phyloP scores from a whole-genome alignment of 2,888 invertebrate genomes.

The Leptinotarsa juncta region DNA sequence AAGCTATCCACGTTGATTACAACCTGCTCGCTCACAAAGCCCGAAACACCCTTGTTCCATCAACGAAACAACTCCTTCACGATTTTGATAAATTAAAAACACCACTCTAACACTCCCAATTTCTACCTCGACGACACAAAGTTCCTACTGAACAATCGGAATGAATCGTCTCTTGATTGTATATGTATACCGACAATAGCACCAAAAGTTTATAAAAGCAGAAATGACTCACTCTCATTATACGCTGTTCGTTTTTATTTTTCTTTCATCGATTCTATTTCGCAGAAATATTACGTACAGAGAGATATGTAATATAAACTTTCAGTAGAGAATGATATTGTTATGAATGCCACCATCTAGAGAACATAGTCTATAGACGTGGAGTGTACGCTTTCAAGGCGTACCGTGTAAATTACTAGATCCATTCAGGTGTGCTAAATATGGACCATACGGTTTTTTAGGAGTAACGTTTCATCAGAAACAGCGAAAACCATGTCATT shows the following conservation, averaged over 20 bases:
- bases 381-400: no score
- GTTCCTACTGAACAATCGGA: background rate
- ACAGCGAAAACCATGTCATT: no score
- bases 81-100: conserved; percentile 8
- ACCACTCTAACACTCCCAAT: conserved; percentile 1
- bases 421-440: no score
- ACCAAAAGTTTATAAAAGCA: background rate
- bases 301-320: no score
- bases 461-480: no score
- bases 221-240: background rate
- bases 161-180: conserved; percentile 1
- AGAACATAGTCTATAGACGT: no score
- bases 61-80: conserved; percentile 5
- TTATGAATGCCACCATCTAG: no score
- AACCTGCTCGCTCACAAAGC: background rate
- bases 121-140: background rate
- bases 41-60: background rate
- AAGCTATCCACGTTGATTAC: conserved; percentile 7
- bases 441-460: no score
- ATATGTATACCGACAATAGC: background rate
- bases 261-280: background rate
- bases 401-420: no score
- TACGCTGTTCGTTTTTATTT: background rate
- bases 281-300: no score
- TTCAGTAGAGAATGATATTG: no score